Base-by-base conservation (phyloP, 2,888 invertebrate genomes). In the Mythimna albipuncta region DNA sequence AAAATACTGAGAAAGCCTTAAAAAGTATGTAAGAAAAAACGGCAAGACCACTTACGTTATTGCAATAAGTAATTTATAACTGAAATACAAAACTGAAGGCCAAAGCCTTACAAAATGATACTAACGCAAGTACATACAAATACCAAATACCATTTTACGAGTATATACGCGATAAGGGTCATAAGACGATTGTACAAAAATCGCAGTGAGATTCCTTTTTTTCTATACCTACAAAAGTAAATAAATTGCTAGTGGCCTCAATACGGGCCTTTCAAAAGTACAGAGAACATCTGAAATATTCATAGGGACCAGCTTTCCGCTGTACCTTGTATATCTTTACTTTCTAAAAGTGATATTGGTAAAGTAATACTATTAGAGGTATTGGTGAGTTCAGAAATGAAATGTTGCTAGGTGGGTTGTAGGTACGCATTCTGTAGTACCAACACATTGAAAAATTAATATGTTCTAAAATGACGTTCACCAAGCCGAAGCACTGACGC, bases 261-360 rank as follows among this genome's bases (percentile, higher is more conserved):
- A 86, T 85, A 85, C 75, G 78, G 65, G 81, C 79, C 77, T 82
- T 88, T 81, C 73, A 78, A 85, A 85, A 85, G 85, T 83, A 82
- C 80, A 75, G 81, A 68, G 65, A 76, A 59, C 79, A 75, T 69
- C 79, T 87, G 79, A 87, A 89, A 87, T 88, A 89, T 89, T 89
- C 84, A 89, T 79, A 74, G 71, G 59, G 79, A 82, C 79, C 75
- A 77, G 76, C 75, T 77, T 83, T 86, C 69, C 72, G 66, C 72
- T 75, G 81, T 83, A 71, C 77, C 73, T 78, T 82, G 81, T 80
- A 79, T 85, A 82, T 84, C 57, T 81, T 79, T 77, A 61, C 69
- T 73, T 70, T 71, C n/a, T 19, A 62, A 81, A 61, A 63, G 54
- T 69, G 66, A 62, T 80, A 78, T 74, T 69, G 74, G 61, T 41